Evolutionary conservation across 2,113 vertebrate genomes (phyloP).

Genomic region (Tricholaema leucomelas): DNA sequence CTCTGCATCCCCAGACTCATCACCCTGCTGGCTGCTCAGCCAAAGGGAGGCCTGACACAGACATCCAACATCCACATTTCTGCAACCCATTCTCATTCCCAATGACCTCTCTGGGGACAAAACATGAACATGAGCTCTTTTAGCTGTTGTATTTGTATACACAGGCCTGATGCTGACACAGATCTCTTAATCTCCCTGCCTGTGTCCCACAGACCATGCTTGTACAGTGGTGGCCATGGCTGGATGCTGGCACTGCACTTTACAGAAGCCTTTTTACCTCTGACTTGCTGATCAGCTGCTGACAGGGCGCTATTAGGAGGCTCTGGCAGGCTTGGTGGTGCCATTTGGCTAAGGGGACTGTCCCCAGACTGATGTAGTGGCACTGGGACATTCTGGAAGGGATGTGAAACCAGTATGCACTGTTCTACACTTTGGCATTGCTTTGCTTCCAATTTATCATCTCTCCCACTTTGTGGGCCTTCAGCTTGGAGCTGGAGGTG

Average conservation of each 20-base stretch:
- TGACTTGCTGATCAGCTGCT: conserved; percentile 90
- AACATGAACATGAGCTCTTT: conserved; percentile 18
- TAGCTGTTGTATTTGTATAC: conserved; percentile 37
- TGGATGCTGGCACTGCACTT: conserved; percentile 85
- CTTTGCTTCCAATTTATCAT: not conserved
- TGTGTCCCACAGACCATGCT: conserved; percentile 55
- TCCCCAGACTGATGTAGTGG: not conserved
- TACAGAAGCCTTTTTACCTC: conserved; percentile 77
- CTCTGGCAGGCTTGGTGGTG: not conserved
- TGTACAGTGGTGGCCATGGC: conserved; percentile 48
- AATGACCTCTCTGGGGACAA: conserved; percentile 25
- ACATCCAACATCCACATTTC: rapidly evolving
- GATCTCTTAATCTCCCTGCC: conserved; percentile 73
- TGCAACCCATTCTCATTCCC: not conserved
- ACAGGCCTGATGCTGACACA: conserved; percentile 66
- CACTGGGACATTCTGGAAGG: not conserved
- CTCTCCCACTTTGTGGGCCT: not conserved
- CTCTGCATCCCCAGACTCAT: not conserved
- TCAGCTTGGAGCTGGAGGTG: not conserved
- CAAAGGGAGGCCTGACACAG: not conserved
- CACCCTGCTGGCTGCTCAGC: not conserved
- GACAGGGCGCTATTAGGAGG: conserved; percentile 72
- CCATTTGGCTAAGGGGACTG: not conserved
- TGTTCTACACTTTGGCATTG: not conserved
- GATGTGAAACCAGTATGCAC: too few relatives aligned